These are phyloP conservation scores for Spondyliosoma cantharus DNA, from an alignment of 2,797 vertebrate species.

Conservation along the genomic window DNA sequence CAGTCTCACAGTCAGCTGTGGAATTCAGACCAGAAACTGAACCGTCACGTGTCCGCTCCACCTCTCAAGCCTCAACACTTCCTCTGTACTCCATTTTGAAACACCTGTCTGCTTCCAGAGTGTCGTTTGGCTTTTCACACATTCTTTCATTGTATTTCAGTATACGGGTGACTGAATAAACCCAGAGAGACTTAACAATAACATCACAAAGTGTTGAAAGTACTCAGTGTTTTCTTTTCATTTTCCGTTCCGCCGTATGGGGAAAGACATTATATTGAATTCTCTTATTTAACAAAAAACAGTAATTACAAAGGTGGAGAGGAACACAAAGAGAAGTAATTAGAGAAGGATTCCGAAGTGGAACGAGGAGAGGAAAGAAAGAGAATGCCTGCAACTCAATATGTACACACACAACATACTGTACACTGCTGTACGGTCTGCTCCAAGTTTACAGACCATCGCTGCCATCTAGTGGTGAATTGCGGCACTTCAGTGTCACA, in stretches of 20 bases:
- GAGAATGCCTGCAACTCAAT: not conserved
- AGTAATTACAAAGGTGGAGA: not conserved
- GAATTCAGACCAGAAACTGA: constrained; percentile 16
- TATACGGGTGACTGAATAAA: not conserved
- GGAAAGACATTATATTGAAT: not conserved
- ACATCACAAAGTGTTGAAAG: not conserved
- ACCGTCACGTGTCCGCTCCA: not conserved
- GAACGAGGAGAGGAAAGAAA: not conserved
- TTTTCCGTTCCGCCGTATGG: not conserved
- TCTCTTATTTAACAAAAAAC: not conserved
- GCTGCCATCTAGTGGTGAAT: constrained; percentile 72
- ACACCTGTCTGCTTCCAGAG: constrained; percentile 25
- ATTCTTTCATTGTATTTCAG: not conserved
- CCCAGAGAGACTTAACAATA: not conserved
- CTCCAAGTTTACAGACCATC: not conserved
- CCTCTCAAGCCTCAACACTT: not conserved
- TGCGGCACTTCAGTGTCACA: constrained; percentile 9
- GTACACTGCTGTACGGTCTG: not conserved
- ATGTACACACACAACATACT: not conserved
- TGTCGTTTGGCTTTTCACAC: not conserved
- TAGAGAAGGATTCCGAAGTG: not conserved
- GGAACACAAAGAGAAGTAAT: not conserved
- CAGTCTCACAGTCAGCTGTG: constrained; percentile 17
- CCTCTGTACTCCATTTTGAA: not conserved
- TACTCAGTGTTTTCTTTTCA: not conserved